These are phyloP conservation scores for Myrmecophaga tridactyla DNA, from an alignment of 2,113 vertebrate genomes.

Conservation along the genomic window DNA sequence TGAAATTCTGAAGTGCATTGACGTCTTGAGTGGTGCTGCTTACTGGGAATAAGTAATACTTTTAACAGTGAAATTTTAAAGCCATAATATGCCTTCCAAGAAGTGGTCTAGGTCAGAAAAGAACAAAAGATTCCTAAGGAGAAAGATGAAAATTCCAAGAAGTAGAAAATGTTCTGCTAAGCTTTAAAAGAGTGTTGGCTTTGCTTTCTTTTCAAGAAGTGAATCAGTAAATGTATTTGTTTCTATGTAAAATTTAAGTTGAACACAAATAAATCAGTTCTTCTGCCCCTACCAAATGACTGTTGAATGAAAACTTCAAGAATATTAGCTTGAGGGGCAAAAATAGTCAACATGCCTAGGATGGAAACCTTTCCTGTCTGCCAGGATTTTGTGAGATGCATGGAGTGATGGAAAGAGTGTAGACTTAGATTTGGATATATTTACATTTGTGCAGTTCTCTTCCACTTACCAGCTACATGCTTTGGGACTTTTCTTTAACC, in stretches of 20 bases:
- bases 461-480: neutral
- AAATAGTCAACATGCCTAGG: neutral
- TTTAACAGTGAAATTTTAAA: neutral
- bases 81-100: neutral
- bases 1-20: neutral
- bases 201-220: neutral
- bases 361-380: neutral
- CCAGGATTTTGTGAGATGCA: too few relatives aligned
- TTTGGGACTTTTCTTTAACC: too few relatives aligned
- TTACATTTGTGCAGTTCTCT: neutral
- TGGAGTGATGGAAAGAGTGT: rapidly evolving
- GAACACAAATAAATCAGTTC: neutral
- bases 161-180: neutral
- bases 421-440: rapidly evolving
- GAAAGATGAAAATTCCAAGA: neutral
- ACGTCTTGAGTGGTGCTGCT: neutral
- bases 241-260: neutral
- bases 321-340: neutral
- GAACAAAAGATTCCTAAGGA: neutral
- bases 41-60: neutral
- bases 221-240: neutral
- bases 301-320: neutral
- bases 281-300: neutral
- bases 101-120: neutral
- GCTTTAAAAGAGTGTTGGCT: neutral